A percentile compares a stretch with the other conserved stretches of the same genome.
phyloP scores from a whole-genome alignment of 2,113 vertebrate species.

The Lycaon pictus region DNA sequence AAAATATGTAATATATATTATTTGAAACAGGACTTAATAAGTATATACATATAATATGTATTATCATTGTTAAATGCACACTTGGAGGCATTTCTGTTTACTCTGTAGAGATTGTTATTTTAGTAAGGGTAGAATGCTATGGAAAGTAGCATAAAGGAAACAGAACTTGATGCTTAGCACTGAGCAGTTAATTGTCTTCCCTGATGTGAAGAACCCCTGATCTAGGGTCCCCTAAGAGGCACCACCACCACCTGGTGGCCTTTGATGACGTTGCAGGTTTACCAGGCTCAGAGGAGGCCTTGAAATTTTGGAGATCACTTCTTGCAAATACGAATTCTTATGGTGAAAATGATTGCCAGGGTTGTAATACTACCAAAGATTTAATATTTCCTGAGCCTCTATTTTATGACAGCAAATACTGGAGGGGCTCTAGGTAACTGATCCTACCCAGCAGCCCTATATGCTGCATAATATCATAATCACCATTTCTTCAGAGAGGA shows the following conservation, averaged over 20 bases:
- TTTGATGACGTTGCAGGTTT: background rate
- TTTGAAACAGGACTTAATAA: background rate
- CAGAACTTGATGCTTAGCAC: background rate
- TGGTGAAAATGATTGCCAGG: background rate
- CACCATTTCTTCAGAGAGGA: background rate
- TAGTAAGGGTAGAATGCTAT: background rate
- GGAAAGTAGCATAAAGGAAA: background rate
- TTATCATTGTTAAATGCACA: background rate
- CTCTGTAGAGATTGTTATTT: background rate
- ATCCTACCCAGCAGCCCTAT: background rate
- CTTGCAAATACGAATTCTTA: background rate
- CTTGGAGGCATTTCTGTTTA: background rate
- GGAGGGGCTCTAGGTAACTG: background rate
- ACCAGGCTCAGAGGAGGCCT: background rate
- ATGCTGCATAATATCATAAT: background rate
- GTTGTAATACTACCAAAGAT: background rate
- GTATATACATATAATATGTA: background rate
- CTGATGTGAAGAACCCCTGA: background rate
- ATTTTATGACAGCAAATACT: background rate
- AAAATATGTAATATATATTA: background rate
- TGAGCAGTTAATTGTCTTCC: background rate
- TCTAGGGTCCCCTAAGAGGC: slow-evolving; percentile 12
- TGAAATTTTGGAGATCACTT: background rate
- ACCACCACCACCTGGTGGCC: slow-evolving; percentile 65
- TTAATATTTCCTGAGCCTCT: background rate